Base-by-base conservation (phyloP, 2,797 vertebrate genomes). In the Eospalax fontanierii region DNA sequence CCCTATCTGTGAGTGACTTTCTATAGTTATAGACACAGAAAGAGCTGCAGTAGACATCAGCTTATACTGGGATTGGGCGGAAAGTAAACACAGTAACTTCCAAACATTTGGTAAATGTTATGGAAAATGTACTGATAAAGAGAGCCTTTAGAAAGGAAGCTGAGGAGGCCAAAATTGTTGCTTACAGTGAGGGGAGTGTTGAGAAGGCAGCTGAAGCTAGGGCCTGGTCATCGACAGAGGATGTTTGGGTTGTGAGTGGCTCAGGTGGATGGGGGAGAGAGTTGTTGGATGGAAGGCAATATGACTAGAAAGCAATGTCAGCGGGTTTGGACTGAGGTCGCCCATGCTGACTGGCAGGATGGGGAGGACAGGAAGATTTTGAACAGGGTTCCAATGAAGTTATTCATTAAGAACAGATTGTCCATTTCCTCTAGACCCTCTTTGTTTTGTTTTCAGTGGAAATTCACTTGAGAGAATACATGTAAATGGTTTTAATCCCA, bases 361-460 rank as follows among this genome's bases (percentile, higher is more conserved):
- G 24, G 33, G 70, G 11, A 93, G 18, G 54, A 93, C 24, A 79
- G 33, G 68, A 80, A 90, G 57, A 85, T 86, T 86, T 75, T 54
- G 21, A 22, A 33, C 28, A 40, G 38, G 6, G 22, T 85, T 93
- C 61, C 80, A 9, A 50, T 65, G 61, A 89, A 30, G 9, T 71
- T 92, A 4, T 78, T 83, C 46, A 73, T 38, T 79, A 93, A 88
- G 54, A 70, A 70, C 24, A 93, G 33, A 30, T 35, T 86, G 87
- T 92, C 14, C 38, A 18, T 91, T 93, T 95, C 57, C 70, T 88
- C 50, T 91, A 91, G 83, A 87, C 35, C 6, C 80, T 30, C 40
- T 93, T 89, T 38, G 19, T 35, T 87, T 93, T 82, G 9, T 63
- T 91, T 87, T 92, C 40, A 33, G 0, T 91, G 89, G 63, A 89